phyloP scores from a whole-genome alignment of 2,888 invertebrate genomes.

The Gonocerus acuteangulatus region DNA sequence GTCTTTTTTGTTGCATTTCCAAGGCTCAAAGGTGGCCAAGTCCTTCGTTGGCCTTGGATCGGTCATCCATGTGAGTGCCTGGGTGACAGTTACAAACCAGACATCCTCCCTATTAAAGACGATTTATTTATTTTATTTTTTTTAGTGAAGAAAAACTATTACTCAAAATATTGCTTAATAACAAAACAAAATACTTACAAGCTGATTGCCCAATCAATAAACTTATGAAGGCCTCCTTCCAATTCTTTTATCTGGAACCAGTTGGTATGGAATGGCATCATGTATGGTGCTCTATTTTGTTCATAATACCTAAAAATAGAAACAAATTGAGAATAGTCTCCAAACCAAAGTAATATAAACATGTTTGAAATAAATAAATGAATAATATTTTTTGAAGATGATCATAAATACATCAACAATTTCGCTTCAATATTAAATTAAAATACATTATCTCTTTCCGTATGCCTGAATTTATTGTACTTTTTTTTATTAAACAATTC shows the following conservation, averaged over 20 bases:
- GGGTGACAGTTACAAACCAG: conserved; percentile 78
- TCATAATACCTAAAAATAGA: conserved; percentile 38
- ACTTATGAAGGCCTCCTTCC: conserved; percentile 74
- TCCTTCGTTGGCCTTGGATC: conserved; percentile 67
- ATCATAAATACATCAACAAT: no score
- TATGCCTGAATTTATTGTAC: no score
- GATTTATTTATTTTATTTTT: no score
- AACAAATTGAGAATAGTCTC: no score
- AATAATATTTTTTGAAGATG: no score
- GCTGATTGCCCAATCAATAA: conserved; percentile 69
- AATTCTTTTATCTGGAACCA: conserved; percentile 88
- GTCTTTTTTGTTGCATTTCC: conserved; percentile 67
- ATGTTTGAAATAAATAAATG: no score
- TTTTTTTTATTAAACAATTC: no score
- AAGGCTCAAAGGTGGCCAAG: conserved; percentile 66
- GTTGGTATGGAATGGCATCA: conserved; percentile 94
- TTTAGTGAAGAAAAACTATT: not conserved
- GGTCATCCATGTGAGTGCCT: conserved; percentile 84
- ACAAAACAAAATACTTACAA: conserved; percentile 50
- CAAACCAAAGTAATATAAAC: no score
- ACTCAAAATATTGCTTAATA: not conserved
- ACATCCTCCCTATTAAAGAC: conserved; percentile 65
- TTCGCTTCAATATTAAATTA: no score
- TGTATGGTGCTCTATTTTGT: conserved; percentile 82
- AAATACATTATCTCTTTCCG: no score